Percentiles rank a stretch among this genome's conserved stretches.
Evolutionary conservation across 64 coral and sea anemone genomes (phyloP).

Genomic region (Dendrophyllia cribrosa): DNA sequence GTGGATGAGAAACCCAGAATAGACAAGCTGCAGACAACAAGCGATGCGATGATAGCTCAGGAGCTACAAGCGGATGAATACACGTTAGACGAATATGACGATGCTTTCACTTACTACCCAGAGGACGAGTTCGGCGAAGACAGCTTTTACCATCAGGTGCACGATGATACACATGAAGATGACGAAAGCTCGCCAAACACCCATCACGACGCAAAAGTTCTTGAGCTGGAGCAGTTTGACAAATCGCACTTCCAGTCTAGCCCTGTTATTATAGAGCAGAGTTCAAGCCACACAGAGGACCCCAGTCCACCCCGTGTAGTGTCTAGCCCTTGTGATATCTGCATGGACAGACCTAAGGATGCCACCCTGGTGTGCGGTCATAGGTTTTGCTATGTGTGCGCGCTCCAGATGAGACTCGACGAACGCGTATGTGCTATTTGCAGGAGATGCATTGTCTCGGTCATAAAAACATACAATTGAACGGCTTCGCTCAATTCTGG

Average conservation of each 20-base stretch:
- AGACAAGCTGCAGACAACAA: background rate
- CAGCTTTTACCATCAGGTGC: background rate
- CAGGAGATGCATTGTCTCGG: conserved; percentile 64
- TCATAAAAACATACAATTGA: conserved; percentile 85
- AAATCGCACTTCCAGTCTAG: background rate
- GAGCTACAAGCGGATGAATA: conserved; percentile 29
- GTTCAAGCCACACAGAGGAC: background rate
- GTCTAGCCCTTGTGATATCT: conserved; percentile 57
- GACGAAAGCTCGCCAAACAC: background rate
- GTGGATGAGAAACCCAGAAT: background rate
- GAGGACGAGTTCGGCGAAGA: background rate
- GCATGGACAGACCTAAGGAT: conserved; percentile 78
- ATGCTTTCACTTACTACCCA: background rate
- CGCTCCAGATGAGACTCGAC: conserved; percentile 70
- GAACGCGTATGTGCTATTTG: conserved; percentile 73
- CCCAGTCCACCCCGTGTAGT: background rate
- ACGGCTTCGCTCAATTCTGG: too few species aligned
- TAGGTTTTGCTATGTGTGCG: conserved; percentile 67
- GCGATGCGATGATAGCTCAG: background rate
- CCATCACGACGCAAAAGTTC: background rate
- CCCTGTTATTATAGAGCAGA: background rate
- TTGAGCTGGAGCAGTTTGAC: background rate
- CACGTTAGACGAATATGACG: background rate
- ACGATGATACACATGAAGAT: background rate
- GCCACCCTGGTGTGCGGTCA: conserved; percentile 74